Base-by-base conservation (phyloP, 2,888 invertebrate genomes). In the Drosophila leonis region DNA sequence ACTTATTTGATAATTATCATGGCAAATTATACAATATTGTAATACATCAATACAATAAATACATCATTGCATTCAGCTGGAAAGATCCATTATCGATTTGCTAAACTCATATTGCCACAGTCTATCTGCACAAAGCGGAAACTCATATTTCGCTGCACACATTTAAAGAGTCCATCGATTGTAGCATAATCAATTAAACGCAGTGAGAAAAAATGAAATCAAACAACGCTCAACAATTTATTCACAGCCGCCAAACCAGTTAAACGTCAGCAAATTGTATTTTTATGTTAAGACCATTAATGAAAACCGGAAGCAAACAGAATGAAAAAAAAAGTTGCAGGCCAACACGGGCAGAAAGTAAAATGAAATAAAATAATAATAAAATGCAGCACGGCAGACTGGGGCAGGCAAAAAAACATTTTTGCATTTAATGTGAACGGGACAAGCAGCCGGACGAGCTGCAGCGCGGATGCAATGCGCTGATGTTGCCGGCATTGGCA, bases 211-310 rank as follows among this genome's bases (percentile, higher is more conserved):
- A 84, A 68, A 75, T 73, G 52, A 75, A 84, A 85, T 84, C 84
- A 85, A 84, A 85, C 75, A 85, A 62, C 80, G 76, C 78, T 87
- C 75, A 77, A 81, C 83, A 72, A 85, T 85, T 84, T 84, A 85
- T 84, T 80, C 78, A 72, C 65, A 49, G 75, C 63, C 74, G 82
- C 62, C 76, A 80, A 81, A 63, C 75, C 80, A 70, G 82, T 82
- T 86, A 82, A 87, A 84, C 73, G 82, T 75, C 80, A 80, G 84
- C 76, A 85, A 85, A 85, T 87, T 87, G 84, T 85, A 87, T 85
- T 85, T 84, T 87, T 84, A 84, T 87, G 87, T 85, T 87, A 84
- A 85, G 77, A 78, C 84, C 87, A 84, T 87, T 85, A 85, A 85
- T 84, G 82, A 87, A 82, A 85, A 73, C 60, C 75, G 80, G 77